Evolutionary conservation across 2,888 invertebrate species (phyloP).

Genomic region (Criorhina ranunculi): DNA sequence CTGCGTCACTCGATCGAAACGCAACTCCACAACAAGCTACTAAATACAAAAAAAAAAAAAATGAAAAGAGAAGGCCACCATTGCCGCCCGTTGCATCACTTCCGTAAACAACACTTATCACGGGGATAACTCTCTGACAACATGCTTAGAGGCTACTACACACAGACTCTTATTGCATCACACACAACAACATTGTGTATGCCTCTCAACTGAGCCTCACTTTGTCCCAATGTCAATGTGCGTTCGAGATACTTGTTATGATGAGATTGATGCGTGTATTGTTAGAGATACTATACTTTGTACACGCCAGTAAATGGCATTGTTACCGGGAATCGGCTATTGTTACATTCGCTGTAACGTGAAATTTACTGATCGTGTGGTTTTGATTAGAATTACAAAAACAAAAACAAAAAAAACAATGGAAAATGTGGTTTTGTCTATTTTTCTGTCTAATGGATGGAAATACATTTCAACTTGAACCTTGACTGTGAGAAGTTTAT

Average conservation of each 20-base stretch:
- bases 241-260: constrained; percentile 57
- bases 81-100: constrained; percentile 70
- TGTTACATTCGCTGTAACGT: constrained; percentile 51
- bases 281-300: constrained; percentile 21
- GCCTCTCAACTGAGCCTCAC: constrained; percentile 21
- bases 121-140: constrained; percentile 63
- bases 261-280: constrained; percentile 59
- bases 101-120: constrained; percentile 75
- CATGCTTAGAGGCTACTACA: constrained; percentile 35
- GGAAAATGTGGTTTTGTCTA: constrained; percentile 3
- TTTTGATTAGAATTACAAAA: constrained; percentile 57
- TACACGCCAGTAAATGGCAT: constrained; percentile 21
- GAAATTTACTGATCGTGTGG: constrained; percentile 64
- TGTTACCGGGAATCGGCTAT: constrained; percentile 49
- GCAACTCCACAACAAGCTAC: constrained; percentile 41
- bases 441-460: constrained; percentile 29
- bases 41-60: constrained; percentile 6
- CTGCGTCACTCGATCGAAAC: constrained; percentile 53
- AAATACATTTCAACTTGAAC: constrained; percentile 37
- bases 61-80: constrained; percentile 51
- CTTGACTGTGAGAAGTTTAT: constrained; percentile 46
- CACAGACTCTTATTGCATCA: constrained; percentile 52
- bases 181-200: constrained; percentile 20
- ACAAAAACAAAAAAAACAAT: constrained; percentile 19
- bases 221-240: constrained; percentile 71